These are phyloP conservation scores for Corticium candelabrum DNA, from an alignment of 37 sponge, comb jelly and placozoan genomes.

Conservation along the genomic window DNA sequence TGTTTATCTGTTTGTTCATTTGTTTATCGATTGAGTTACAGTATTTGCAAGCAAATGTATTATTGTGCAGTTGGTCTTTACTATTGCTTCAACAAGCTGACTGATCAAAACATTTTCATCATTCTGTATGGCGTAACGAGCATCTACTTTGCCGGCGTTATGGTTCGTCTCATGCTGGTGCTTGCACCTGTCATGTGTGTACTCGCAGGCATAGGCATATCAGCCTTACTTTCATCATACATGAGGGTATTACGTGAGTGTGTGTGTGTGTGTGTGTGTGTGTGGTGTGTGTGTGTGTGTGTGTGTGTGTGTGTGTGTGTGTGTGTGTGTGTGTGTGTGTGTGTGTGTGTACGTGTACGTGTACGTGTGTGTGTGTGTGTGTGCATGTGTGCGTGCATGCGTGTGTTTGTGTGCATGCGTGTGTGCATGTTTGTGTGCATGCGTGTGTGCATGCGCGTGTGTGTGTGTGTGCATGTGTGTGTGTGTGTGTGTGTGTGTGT, in stretches of 20 bases:
- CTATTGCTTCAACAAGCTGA: slow-evolving; percentile 90
- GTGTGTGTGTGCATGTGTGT: too few species aligned
- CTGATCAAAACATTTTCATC: slow-evolving; percentile 96
- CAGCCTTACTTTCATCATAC: slow-evolving; percentile 66
- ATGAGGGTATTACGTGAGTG: slow-evolving; percentile 61
- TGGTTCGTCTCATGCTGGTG: slow-evolving; percentile 99
- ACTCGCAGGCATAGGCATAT: slow-evolving; percentile 85
- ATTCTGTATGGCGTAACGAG: slow-evolving; percentile 92
- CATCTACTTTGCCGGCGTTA: slow-evolving; percentile 98
- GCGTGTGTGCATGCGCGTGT: too few species aligned
- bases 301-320: background rate
- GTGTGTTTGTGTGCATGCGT: too few species aligned
- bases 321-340: slow-evolving; percentile 6
- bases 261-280: too few species aligned
- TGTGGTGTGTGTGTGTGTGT: too few species aligned
- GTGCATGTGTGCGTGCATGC: too few species aligned
- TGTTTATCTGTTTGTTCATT: background rate
- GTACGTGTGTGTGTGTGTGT: background rate
- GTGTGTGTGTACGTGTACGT: background rate
- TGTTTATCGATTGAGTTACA: background rate
- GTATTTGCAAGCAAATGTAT: background rate
- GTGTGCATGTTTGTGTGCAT: too few species aligned
- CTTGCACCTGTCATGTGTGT: slow-evolving; percentile 97
- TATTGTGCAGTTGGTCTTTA: slow-evolving; percentile 68
- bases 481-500: too few species aligned